Base-by-base conservation (phyloP, 1,140 invertebrate genomes). In the Drosophila leontia region DNA sequence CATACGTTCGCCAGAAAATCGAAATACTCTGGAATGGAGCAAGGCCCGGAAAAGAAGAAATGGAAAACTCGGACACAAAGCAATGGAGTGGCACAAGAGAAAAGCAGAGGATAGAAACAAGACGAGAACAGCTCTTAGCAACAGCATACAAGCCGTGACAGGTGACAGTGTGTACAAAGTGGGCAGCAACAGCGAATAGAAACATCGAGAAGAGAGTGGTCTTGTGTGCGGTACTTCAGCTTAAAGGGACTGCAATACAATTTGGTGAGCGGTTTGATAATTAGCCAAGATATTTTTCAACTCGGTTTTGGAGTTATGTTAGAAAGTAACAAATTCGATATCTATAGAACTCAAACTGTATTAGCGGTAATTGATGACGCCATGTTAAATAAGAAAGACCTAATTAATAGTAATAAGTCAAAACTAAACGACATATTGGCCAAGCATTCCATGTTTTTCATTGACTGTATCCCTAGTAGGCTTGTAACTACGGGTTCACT, bases 401-500 rank as follows among this genome's bases (percentile, higher is more conserved):
- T 13, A 37, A 37, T 12, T 37, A 12, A 37, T 0, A 13, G 3
- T 11, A 4, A 13, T 37, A 37, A 37, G 13, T 37, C 42, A 37
- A 32, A 62, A 56, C 35, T 71, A 53, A 70, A 55, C 7, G 44
- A 17, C 12, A 19, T 62, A 15, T 39, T 62, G 29, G 50, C 53
- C 45, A 63, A 71, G 3, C 64, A 71, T 35, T 50, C 60, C 6
- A 26, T 17, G 6, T 47, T 39, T 7, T 50, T 71, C 23, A 48
- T 71, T 26, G 39, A 48, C 17, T 41, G 60, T 19, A 64, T 55
- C 12, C 51, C 48, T 32, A 41, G 1, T 23, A 35, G n/a, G 12
- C 65, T 35, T 12, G 57, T 61, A 11, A 51, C 11, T n/a, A 68
- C 56, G n/a, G 70, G 70, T 23, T 56, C 53, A 3, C 26, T 74